Percentiles rank a stretch among this genome's conserved stretches.
phyloP scores from a whole-genome alignment of 2,888 invertebrate species.

The Athalia rosae region DNA sequence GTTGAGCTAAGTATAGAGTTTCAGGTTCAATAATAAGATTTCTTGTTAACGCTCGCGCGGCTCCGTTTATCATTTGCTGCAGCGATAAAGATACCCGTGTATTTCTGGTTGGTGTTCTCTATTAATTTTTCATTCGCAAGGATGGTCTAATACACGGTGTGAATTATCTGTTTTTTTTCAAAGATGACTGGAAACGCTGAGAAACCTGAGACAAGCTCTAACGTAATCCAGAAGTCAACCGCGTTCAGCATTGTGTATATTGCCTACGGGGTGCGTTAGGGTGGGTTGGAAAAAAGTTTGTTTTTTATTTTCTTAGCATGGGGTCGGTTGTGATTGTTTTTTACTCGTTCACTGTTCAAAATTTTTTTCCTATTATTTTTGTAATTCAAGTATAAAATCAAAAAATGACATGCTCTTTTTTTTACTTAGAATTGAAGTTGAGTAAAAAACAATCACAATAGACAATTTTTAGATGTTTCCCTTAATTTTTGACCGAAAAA shows the following conservation, averaged over 20 bases:
- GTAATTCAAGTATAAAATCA: too few species aligned
- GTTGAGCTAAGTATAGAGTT: slow-evolving; percentile 37
- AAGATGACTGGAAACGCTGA: slow-evolving; percentile 26
- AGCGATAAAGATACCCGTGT: not conserved
- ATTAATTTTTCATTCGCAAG: too few species aligned
- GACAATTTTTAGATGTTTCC: too few species aligned
- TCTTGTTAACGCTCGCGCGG: slow-evolving; percentile 6
- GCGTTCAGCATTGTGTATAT: slow-evolving; percentile 30
- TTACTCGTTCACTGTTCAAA: too few species aligned
- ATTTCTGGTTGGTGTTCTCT: too few species aligned
- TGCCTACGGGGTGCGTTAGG: slow-evolving; percentile 36
- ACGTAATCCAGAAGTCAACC: not conserved
- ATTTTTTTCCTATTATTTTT: too few species aligned
- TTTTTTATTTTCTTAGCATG: not conserved
- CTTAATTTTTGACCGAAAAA: too few species aligned
- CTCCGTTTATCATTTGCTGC: not conserved
- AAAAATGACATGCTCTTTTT: too few species aligned
- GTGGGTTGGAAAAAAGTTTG: not conserved
- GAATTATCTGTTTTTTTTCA: not conserved
- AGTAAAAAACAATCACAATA: too few species aligned
- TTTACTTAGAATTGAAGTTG: too few species aligned
- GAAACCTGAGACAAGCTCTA: not conserved
- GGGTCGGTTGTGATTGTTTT: too few species aligned
- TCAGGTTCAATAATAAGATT: slow-evolving; percentile 34
- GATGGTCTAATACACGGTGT: too few species aligned